These are phyloP conservation scores for Drosophila monieri DNA, from an alignment of 2,888 invertebrate species.

Conservation along the genomic window DNA sequence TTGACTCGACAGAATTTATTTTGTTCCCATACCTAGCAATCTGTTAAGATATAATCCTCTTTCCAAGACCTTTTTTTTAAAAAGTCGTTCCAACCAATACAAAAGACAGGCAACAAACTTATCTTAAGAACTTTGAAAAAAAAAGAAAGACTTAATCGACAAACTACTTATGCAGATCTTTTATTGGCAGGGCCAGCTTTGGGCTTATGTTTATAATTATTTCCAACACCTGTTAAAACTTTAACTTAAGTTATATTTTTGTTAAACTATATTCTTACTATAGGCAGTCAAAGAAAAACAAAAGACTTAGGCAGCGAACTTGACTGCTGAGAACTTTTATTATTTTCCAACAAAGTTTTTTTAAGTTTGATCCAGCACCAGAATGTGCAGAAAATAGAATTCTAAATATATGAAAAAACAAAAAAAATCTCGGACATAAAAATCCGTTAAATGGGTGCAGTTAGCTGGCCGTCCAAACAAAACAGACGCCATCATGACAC, in stretches of 20 bases:
- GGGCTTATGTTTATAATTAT: not conserved
- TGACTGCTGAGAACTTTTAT: not conserved
- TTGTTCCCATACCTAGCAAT: too few relatives aligned
- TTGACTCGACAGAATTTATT: too few relatives aligned
- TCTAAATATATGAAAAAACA: slow-evolving; percentile 7
- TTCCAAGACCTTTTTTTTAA: too few relatives aligned
- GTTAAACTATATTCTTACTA: not conserved
- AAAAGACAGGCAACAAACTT: slow-evolving; percentile 76
- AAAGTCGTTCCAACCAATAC: slow-evolving; percentile 37
- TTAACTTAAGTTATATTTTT: too few relatives aligned
- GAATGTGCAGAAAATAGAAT: not conserved
- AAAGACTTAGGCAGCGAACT: slow-evolving; percentile 78
- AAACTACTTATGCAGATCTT: slow-evolving; percentile 14
- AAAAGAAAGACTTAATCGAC: too few relatives aligned
- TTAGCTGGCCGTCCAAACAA: slow-evolving; percentile 46
- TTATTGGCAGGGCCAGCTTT: too few relatives aligned
- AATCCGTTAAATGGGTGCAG: slow-evolving; percentile 76
- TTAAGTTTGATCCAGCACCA: not conserved
- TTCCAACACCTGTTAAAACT: not conserved
- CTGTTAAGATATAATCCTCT: too few relatives aligned
- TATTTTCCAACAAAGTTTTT: not conserved
- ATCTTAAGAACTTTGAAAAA: slow-evolving; percentile 18
- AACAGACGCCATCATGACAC: slow-evolving; percentile 47
- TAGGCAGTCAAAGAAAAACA: slow-evolving; percentile 62
- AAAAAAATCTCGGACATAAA: slow-evolving; percentile 55